Conservation (phyloP, 2,797 vertebrate genomes). For the Sciurus carolinensis region DNA sequence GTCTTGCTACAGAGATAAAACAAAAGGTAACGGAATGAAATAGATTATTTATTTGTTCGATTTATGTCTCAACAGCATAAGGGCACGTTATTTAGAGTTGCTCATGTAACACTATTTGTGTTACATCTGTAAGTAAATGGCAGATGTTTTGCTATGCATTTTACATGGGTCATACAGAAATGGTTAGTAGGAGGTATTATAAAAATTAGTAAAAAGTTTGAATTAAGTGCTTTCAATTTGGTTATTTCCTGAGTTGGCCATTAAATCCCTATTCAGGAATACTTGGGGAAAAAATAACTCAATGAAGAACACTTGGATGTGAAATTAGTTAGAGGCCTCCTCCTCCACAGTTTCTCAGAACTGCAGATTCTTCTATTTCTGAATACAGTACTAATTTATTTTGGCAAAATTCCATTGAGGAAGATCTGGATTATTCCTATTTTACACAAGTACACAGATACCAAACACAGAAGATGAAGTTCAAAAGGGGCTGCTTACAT, state of each 20-base stretch:
- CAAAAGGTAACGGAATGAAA: constrained; percentile 48
- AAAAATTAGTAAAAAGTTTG: constrained; percentile 2
- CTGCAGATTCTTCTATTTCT: constrained; percentile 16
- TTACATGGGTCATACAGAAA: background rate
- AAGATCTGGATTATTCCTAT: constrained; percentile 35
- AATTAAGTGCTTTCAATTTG: constrained; percentile 40
- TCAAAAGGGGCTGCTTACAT: background rate
- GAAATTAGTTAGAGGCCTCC: background rate
- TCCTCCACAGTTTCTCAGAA: background rate
- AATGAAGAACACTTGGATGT: background rate
- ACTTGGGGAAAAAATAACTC: constrained; percentile 27
- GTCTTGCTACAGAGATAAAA: constrained; percentile 64
- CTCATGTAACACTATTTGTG: background rate
- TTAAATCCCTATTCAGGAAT: constrained; percentile 12
- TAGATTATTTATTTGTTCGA: constrained; percentile 49
- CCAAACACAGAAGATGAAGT: constrained; percentile 20
- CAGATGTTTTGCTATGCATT: background rate
- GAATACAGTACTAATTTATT: constrained; percentile 33
- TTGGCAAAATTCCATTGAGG: constrained; percentile 32
- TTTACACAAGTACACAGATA: constrained; percentile 25
- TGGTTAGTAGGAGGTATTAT: background rate
- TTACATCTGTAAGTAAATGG: background rate
- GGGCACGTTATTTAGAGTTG: background rate
- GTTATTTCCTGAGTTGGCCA: constrained; percentile 54
- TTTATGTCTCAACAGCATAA: background rate